Percentiles rank a stretch among this genome's conserved stretches.
Conservation (phyloP, 2,113 vertebrate species). For the Centropristis striata region DNA sequence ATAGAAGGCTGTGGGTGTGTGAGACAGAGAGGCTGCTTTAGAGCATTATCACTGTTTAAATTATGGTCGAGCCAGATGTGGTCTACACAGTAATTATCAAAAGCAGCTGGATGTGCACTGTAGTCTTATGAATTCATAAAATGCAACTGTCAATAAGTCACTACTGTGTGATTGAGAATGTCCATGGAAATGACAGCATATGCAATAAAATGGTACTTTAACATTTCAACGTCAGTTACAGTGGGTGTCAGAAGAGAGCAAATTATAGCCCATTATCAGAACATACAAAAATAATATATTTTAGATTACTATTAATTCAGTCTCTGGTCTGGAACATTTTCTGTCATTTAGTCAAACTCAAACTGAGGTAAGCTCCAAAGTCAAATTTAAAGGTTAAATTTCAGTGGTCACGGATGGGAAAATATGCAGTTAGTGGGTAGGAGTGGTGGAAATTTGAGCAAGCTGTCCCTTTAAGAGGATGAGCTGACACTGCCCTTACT, state of each 20-base stretch:
- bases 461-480: slow-evolving; percentile 72
- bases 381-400: slow-evolving; percentile 2
- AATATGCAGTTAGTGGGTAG: slow-evolving; percentile 15
- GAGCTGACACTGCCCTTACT: slow-evolving; percentile 32
- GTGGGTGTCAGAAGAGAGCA: slow-evolving; percentile 12
- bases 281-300: neutral
- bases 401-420: neutral
- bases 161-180: neutral
- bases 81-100: neutral
- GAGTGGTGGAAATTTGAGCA: slow-evolving; percentile 20
- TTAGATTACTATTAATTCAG: neutral
- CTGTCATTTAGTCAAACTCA: neutral
- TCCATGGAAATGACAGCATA: neutral
- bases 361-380: neutral
- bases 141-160: neutral
- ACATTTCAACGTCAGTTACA: neutral
- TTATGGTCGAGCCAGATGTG: slow-evolving; percentile 4
- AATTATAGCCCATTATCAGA: neutral
- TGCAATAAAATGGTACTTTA: neutral
- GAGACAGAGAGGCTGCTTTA: neutral
- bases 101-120: neutral
- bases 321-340: neutral
- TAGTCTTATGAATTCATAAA: neutral
- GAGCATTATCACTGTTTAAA: neutral
- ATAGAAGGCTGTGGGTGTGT: neutral